Conservation (phyloP, 1,140 invertebrate genomes). For the Procambarus virginalis region DNA sequence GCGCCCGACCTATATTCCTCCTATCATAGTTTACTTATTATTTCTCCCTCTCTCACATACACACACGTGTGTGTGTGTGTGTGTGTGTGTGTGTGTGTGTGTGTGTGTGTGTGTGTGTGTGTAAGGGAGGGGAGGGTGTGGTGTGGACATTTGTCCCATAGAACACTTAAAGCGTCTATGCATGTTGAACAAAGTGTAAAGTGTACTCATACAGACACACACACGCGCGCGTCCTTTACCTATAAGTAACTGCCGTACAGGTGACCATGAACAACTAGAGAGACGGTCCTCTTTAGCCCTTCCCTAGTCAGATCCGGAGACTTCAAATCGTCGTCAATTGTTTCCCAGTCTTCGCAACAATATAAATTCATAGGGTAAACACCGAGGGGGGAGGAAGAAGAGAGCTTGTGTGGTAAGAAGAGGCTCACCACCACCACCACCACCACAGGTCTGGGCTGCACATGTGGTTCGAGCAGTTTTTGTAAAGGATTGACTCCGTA, state of each 20-base stretch:
- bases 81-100: too few relatives aligned
- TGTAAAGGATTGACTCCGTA: slow-evolving; percentile 2
- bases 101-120: too few relatives aligned
- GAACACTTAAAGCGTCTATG: too few relatives aligned
- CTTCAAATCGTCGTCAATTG: neutral
- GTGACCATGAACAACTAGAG: neutral
- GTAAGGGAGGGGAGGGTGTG: too few relatives aligned
- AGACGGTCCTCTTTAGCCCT: neutral
- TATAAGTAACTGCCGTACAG: neutral
- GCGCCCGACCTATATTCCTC: too few relatives aligned
- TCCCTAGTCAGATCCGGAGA: neutral
- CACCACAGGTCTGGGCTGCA: neutral
- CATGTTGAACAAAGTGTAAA: too few relatives aligned
- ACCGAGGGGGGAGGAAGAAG: neutral
- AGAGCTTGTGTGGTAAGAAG: neutral
- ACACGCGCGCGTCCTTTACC: too few relatives aligned
- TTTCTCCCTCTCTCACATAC: too few relatives aligned
- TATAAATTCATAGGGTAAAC: neutral
- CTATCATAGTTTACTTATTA: too few relatives aligned
- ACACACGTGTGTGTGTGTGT: too few relatives aligned
- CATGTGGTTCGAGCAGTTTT: slow-evolving; percentile 20
- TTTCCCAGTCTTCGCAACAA: neutral
- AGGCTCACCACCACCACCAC: neutral
- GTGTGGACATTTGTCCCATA: too few relatives aligned
- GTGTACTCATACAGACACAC: too few relatives aligned